Conservation (phyloP, 2,113 vertebrate genomes). For the Phocoena phocoena region DNA sequence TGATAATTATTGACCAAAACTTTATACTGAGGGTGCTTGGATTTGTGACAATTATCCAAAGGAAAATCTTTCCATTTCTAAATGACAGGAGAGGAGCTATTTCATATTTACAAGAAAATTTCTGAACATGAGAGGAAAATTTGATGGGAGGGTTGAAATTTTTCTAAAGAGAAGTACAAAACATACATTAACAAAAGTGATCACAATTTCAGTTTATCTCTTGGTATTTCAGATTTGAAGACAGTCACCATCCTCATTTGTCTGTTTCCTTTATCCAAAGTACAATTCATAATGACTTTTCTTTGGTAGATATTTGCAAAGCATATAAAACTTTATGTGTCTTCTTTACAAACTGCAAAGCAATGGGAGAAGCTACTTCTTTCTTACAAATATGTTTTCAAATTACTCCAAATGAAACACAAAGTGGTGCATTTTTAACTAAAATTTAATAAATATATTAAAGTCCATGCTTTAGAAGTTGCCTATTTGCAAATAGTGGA, state of each 20-base stretch:
- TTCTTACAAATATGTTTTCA: slow-evolving; percentile 21
- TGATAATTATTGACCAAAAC: neutral
- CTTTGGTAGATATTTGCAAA: neutral
- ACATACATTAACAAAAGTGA: neutral
- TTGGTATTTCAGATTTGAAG: neutral
- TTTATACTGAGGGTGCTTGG: neutral
- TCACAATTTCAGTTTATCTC: neutral
- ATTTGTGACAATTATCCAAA: neutral
- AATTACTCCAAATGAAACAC: slow-evolving; percentile 11
- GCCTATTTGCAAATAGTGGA: neutral
- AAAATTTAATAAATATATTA: neutral
- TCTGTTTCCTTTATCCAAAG: neutral
- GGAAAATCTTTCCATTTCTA: neutral
- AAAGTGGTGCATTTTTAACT: neutral
- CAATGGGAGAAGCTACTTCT: neutral
- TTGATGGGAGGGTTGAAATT: neutral
- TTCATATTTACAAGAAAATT: slow-evolving; percentile 29
- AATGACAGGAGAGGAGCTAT: neutral
- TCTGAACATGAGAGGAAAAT: neutral
- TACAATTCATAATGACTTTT: neutral
- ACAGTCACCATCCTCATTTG: neutral
- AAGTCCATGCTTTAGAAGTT: neutral
- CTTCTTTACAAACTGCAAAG: neutral
- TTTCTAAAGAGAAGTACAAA: slow-evolving; percentile 8
- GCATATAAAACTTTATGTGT: neutral